Evolutionary conservation across 2,797 vertebrate genomes (phyloP).

Genomic region (Dryobates pubescens): DNA sequence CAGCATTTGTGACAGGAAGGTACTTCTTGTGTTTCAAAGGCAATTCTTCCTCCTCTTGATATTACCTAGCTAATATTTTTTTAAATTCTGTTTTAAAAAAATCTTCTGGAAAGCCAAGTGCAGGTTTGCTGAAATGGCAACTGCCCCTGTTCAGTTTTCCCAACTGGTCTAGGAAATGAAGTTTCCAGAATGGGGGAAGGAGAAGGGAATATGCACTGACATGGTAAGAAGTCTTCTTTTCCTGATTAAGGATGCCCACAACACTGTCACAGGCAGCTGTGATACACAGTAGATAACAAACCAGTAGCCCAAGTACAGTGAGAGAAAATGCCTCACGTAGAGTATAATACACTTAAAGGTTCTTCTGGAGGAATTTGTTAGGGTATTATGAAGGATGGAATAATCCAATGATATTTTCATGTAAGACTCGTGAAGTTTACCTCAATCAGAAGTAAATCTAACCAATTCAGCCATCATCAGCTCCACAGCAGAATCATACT

Average conservation of each 20-base stretch:
- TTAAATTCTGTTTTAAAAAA: neutral
- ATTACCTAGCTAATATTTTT: neutral
- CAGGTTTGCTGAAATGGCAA: neutral
- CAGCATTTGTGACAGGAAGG: neutral
- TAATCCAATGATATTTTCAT: neutral
- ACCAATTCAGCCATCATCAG: neutral
- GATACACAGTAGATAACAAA: neutral
- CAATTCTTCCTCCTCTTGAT: neutral
- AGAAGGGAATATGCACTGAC: neutral
- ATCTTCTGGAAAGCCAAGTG: neutral
- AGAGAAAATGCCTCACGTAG: neutral
- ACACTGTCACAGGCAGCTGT: neutral
- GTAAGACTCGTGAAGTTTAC: neutral
- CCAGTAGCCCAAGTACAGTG: neutral
- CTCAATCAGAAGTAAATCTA: neutral
- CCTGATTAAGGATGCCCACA: neutral
- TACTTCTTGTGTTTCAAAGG: neutral
- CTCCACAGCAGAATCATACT: conserved; percentile 70
- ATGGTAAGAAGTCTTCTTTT: neutral
- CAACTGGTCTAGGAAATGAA: neutral
- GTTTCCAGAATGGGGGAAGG: neutral
- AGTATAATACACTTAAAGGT: neutral
- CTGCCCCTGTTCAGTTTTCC: neutral
- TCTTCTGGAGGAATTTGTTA: neutral
- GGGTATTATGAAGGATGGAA: neutral